Conservation (phyloP, 2,888 invertebrate genomes). For the Pantelozetes paolii region DNA sequence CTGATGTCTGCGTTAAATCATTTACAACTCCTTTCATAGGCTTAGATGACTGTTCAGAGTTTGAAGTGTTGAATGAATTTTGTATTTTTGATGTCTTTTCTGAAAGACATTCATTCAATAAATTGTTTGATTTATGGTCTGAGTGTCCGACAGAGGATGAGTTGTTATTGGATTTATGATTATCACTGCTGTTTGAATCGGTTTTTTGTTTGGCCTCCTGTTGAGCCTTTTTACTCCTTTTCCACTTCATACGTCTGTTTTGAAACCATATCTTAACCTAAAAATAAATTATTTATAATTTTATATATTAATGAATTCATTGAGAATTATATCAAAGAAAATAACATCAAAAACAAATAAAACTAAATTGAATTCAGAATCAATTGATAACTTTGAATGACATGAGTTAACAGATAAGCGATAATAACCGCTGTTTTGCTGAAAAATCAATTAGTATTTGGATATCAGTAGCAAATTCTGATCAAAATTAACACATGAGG, state of each 20-base stretch:
- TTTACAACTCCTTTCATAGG: not conserved
- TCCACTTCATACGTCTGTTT: slow-evolving; percentile 99
- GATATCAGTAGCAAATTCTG: slow-evolving; percentile 8
- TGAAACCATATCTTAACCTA: slow-evolving; percentile 90
- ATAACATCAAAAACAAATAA: slow-evolving; percentile 13
- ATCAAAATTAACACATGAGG: slow-evolving; percentile 16
- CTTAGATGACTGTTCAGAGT: not conserved
- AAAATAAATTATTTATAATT: slow-evolving; percentile 47
- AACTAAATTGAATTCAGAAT: not conserved
- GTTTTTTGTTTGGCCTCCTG: slow-evolving; percentile 51
- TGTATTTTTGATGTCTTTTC: slow-evolving; percentile 18
- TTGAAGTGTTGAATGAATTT: slow-evolving; percentile 1
- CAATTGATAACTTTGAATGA: slow-evolving; percentile 9
- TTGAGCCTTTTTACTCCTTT: slow-evolving; percentile 91
- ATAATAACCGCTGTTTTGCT: slow-evolving; percentile 5
- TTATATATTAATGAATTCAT: not conserved
- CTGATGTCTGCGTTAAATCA: not conserved
- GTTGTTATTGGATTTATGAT: slow-evolving; percentile 16
- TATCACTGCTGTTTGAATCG: not conserved
- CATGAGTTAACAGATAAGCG: not conserved
- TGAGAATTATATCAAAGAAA: not conserved
- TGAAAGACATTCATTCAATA: slow-evolving; percentile 11
- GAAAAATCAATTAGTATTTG: not conserved
- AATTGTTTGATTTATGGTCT: slow-evolving; percentile 12
- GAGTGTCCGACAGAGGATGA: slow-evolving; percentile 18